phyloP scores from a whole-genome alignment of 2,888 invertebrate genomes.

The Amphipoea oculea region DNA sequence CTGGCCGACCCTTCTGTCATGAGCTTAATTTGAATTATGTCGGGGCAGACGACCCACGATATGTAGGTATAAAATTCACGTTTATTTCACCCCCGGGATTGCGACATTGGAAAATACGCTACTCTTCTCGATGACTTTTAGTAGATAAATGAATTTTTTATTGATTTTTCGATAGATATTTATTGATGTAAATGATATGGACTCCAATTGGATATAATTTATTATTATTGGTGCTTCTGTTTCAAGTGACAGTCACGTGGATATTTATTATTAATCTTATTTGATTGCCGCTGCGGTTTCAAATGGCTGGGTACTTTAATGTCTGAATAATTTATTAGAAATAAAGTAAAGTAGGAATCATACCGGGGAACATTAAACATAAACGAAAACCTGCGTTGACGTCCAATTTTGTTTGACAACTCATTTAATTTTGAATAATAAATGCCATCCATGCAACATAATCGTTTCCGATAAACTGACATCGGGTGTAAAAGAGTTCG shows the following conservation, averaged over 20 bases:
- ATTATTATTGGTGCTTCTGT: background rate
- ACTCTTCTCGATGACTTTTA: constrained; percentile 74
- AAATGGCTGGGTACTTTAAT: background rate
- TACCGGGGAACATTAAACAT: background rate
- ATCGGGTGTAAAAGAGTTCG: background rate
- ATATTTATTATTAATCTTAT: background rate
- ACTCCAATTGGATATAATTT: background rate
- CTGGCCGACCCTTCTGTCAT: constrained; percentile 81
- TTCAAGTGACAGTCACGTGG: background rate
- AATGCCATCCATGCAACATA: background rate
- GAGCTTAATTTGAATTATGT: constrained; percentile 89
- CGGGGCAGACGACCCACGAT: constrained; percentile 79
- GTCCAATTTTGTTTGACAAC: constrained; percentile 6
- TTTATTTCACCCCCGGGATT: constrained; percentile 74
- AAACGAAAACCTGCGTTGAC: background rate
- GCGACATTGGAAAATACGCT: constrained; percentile 69
- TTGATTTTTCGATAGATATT: constrained; percentile 38
- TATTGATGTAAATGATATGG: constrained; percentile 19
- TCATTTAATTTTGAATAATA: constrained; percentile 8
- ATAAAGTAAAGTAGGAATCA: background rate
- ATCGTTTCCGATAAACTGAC: constrained; percentile 11
- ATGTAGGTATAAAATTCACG: constrained; percentile 80
- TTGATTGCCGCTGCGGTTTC: background rate
- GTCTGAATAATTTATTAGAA: background rate
- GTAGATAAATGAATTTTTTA: constrained; percentile 72